Percentiles rank a stretch among this genome's conserved stretches.
phyloP scores from a whole-genome alignment of 2,113 vertebrate genomes.

The Paedocypris sp. region DNA sequence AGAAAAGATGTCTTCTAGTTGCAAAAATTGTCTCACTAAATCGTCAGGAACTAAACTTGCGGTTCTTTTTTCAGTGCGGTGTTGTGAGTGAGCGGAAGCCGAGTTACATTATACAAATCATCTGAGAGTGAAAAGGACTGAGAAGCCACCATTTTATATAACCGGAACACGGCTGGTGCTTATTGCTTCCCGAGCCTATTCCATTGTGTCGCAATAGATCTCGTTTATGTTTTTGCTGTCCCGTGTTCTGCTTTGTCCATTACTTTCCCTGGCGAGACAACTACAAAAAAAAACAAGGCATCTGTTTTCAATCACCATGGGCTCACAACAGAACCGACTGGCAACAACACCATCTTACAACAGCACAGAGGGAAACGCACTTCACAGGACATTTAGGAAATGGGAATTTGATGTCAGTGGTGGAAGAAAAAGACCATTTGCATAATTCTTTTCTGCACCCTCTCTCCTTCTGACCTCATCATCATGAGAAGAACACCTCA shows the following conservation, averaged over 20 bases:
- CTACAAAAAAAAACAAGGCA: constrained; percentile 38
- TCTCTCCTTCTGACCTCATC: constrained; percentile 1
- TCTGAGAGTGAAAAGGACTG: constrained; percentile 17
- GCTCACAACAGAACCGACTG: constrained; percentile 27
- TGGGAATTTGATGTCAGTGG: constrained; percentile 28
- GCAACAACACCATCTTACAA: constrained; percentile 18
- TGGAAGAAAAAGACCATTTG: constrained; percentile 25
- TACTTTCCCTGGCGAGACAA: constrained; percentile 33
- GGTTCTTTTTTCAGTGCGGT: constrained; percentile 4
- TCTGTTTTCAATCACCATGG: constrained; percentile 42
- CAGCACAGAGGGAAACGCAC: constrained; percentile 23
- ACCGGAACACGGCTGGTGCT: constrained; percentile 31
- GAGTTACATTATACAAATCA: constrained; percentile 35
- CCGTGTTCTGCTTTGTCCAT: constrained; percentile 41
- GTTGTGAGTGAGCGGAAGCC: constrained; percentile 16
- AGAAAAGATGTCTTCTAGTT: too few relatives aligned
- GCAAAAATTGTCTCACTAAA: too few relatives aligned
- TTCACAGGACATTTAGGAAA: constrained; percentile 26
- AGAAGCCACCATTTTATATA: constrained; percentile 27
- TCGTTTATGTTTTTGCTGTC: constrained; percentile 39
- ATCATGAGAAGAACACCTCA: constrained; percentile 10
- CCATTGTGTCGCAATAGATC: constrained; percentile 42
- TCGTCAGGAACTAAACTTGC: too few relatives aligned
- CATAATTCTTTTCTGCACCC: constrained; percentile 13
- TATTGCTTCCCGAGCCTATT: constrained; percentile 40